A percentile compares a stretch with the other conserved stretches of the same genome.
phyloP scores from a whole-genome alignment of 2,113 vertebrate genomes.

The Plotosus lineatus region DNA sequence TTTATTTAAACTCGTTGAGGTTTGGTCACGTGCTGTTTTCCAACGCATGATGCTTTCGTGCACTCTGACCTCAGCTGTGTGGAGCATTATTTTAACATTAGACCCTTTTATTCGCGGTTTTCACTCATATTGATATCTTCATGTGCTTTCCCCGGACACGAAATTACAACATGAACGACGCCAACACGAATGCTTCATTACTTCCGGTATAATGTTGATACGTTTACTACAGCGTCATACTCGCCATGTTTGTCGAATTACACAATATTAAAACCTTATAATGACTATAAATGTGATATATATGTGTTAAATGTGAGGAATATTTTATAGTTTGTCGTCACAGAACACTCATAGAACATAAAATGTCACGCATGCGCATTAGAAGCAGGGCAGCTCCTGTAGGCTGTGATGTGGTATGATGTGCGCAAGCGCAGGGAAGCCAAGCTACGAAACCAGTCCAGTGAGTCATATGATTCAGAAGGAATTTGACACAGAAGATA shows the following conservation, averaged over 20 bases:
- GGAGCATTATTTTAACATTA: not conserved
- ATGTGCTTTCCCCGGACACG: not conserved
- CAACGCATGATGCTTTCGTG: not conserved
- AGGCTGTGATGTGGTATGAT: not conserved
- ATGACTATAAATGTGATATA: not conserved
- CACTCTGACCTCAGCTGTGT: not conserved
- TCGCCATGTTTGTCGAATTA: not conserved
- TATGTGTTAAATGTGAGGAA: not conserved
- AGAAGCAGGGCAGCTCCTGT: not conserved
- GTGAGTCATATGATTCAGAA: slow-evolving; percentile 1
- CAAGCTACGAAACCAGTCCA: too few relatives aligned
- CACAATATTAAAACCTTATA: too few relatives aligned
- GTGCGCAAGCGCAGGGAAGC: not conserved
- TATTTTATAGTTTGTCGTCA: not conserved
- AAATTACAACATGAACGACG: too few relatives aligned
- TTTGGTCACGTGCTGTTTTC: not conserved
- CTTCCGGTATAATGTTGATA: not conserved
- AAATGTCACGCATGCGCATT: slow-evolving; percentile 4
- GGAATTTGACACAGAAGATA: too few relatives aligned
- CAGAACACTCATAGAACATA: not conserved
- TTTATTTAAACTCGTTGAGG: too few relatives aligned
- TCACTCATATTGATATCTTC: not conserved
- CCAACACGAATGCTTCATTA: too few relatives aligned
- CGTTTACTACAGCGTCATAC: not conserved
- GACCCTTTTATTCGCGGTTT: not conserved